A percentile compares a stretch with the other conserved stretches of the same genome.
Conservation (phyloP, 2,113 vertebrate species). For the Aspidoscelis tigris region DNA sequence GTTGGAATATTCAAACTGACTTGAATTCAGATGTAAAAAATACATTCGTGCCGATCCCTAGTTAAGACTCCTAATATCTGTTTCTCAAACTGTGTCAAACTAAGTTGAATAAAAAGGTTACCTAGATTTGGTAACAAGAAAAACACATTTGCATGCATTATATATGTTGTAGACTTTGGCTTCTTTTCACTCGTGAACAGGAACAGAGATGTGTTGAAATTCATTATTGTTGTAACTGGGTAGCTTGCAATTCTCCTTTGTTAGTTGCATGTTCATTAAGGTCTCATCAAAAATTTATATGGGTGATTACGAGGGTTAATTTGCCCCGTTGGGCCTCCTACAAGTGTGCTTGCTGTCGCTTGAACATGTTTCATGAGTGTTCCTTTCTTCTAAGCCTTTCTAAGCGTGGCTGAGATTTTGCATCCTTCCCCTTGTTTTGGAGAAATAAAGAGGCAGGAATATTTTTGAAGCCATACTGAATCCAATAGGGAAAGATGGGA, state of each 20-base stretch:
- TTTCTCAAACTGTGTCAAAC: not conserved
- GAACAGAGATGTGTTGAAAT: not conserved
- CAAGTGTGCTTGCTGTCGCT: too few species aligned
- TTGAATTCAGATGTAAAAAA: too few species aligned
- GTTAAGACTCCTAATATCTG: not conserved
- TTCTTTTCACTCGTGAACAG: not conserved
- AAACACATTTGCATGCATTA: not conserved
- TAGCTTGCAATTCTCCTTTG: not conserved
- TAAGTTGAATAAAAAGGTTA: not conserved
- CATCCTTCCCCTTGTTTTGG: not conserved
- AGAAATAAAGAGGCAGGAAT: not conserved
- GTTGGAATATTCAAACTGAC: too few species aligned
- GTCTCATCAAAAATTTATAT: not conserved
- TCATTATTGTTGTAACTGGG: not conserved
- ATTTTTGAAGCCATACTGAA: too few species aligned
- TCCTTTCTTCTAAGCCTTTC: not conserved
- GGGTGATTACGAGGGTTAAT: not conserved
- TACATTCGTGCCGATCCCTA: too few species aligned
- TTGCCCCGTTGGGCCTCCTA: not conserved
- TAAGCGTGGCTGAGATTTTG: not conserved
- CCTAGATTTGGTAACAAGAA: not conserved
- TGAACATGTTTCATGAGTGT: not conserved
- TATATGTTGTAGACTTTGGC: not conserved
- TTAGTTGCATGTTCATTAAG: not conserved
- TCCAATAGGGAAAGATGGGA: too few species aligned